These are phyloP conservation scores for Orchesellides sinensis DNA, from an alignment of 2,888 invertebrate species.

Conservation along the genomic window DNA sequence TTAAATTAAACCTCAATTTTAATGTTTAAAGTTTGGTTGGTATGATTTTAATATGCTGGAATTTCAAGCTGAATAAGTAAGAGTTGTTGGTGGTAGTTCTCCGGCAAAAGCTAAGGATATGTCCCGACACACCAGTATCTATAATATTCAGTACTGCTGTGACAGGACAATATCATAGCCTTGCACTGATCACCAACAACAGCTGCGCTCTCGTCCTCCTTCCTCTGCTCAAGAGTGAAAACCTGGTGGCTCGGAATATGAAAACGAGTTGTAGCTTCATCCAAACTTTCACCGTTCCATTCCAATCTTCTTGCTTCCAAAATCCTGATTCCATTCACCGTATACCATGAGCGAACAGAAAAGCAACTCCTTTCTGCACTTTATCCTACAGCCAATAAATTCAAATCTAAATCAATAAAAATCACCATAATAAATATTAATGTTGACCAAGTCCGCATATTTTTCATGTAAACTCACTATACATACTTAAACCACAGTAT, in stretches of 20 bases:
- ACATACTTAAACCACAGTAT: too few species aligned
- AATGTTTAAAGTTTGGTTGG: too few species aligned
- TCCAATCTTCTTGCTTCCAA: constrained; percentile 1
- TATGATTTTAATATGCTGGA: too few species aligned
- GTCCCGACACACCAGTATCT: constrained; percentile 96
- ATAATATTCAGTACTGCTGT: constrained; percentile 91
- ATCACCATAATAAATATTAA: too few species aligned
- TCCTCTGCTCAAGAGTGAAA: background rate
- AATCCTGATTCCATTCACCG: too few species aligned
- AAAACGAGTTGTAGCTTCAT: constrained; percentile 2
- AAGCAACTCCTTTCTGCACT: background rate
- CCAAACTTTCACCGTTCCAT: constrained; percentile 9
- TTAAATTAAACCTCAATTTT: too few species aligned
- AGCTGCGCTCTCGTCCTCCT: constrained; percentile 39
- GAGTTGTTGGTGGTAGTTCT: constrained; percentile 47
- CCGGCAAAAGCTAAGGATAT: constrained; percentile 82
- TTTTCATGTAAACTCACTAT: too few species aligned
- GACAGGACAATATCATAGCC: constrained; percentile 98
- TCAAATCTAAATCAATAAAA: background rate
- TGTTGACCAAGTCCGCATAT: too few species aligned
- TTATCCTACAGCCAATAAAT: constrained; percentile 7
- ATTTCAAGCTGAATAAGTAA: too few species aligned
- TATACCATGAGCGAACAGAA: too few species aligned
- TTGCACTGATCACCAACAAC: constrained; percentile 61
- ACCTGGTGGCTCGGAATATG: background rate